Evolutionary conservation across 2,888 invertebrate species (phyloP).

Genomic region (Globia sparganii): DNA sequence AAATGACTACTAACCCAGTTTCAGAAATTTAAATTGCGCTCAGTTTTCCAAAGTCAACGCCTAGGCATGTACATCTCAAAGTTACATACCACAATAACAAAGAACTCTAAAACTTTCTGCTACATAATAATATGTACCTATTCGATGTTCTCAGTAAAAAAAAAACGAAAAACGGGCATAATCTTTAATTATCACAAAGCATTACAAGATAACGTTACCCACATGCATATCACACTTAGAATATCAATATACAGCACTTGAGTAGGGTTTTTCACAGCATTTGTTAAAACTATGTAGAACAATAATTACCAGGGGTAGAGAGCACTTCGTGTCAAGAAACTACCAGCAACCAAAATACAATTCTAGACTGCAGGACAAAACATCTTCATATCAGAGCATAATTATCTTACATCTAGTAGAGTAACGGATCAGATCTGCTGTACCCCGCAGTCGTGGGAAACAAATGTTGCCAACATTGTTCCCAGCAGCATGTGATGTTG

Average conservation of each 20-base stretch:
- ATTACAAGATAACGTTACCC: constrained; percentile 39
- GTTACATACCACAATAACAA: not conserved
- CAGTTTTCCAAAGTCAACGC: not conserved
- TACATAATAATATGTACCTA: not conserved
- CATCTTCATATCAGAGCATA: not conserved
- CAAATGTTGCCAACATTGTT: not conserved
- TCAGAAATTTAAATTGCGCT: not conserved
- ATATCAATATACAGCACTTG: constrained; percentile 17
- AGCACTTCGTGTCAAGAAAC: constrained; percentile 14
- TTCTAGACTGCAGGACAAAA: not conserved
- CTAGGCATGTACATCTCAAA: not conserved
- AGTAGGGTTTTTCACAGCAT: constrained; percentile 20
- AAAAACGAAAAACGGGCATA: constrained; percentile 34
- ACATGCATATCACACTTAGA: constrained; percentile 24
- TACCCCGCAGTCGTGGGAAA: constrained; percentile 3
- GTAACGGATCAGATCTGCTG: constrained; percentile 18
- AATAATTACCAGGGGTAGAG: constrained; percentile 11
- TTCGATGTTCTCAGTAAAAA: constrained; percentile 6
- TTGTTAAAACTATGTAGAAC: constrained; percentile 11
- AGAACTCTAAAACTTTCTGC: not conserved
- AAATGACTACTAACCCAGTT: no score
- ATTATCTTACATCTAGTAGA: constrained; percentile 29
- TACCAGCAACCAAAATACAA: not conserved
- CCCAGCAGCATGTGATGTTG: not conserved
- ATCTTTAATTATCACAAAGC: constrained; percentile 58